phyloP scores from a whole-genome alignment of 1,140 invertebrate genomes.

The Heliconius nattereri region DNA sequence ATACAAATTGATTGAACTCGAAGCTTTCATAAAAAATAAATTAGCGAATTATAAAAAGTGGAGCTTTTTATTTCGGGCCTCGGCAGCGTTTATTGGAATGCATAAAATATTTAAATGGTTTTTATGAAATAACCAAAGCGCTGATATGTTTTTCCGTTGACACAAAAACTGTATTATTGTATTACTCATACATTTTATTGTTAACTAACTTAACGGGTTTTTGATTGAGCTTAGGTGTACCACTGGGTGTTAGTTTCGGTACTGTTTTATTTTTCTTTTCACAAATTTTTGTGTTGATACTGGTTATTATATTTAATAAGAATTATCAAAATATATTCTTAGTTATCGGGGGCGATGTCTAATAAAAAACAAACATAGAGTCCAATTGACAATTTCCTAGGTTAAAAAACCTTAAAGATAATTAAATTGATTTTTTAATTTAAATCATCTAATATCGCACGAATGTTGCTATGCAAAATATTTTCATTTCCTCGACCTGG shows the following conservation, averaged over 20 bases:
- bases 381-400: too few relatives aligned
- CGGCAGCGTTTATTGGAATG: conserved; percentile 21
- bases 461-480: too few relatives aligned
- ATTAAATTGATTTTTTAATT: too few relatives aligned
- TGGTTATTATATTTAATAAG: not conserved
- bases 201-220: conserved; percentile 6
- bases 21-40: conserved; percentile 24
- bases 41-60: conserved; percentile 27
- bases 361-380: too few relatives aligned
- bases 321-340: too few relatives aligned
- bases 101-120: conserved; percentile 22
- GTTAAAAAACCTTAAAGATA: too few relatives aligned
- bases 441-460: too few relatives aligned
- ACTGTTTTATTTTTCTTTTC: not conserved
- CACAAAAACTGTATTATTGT: conserved; percentile 14
- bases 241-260: not conserved
- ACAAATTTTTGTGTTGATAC: not conserved
- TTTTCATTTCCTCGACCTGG: too few relatives aligned
- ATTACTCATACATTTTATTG: conserved; percentile 12
- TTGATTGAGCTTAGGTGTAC: conserved; percentile 2
- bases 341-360: too few relatives aligned
- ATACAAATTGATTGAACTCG: conserved; percentile 8
- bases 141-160: conserved; percentile 3
- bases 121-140: conserved; percentile 12
- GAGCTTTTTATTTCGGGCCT: conserved; percentile 18